phyloP scores from a whole-genome alignment of 1,140 invertebrate species.

The Tigriopus japonicus region DNA sequence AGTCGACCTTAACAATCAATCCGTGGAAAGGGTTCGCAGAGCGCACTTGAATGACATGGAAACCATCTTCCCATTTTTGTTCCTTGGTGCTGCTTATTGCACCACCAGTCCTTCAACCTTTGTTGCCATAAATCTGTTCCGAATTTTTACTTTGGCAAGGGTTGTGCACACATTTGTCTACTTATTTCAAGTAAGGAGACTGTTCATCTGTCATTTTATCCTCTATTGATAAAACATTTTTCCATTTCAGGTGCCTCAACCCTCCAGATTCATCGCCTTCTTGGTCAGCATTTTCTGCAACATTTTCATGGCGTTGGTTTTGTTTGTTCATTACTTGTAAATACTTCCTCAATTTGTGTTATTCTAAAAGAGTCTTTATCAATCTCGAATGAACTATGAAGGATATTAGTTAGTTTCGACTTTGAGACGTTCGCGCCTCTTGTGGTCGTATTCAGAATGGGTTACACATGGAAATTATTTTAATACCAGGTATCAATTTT shows the following conservation, averaged over 20 bases:
- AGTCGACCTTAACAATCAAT: slow-evolving; percentile 30
- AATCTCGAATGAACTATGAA: too few relatives aligned
- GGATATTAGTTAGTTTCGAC: too few relatives aligned
- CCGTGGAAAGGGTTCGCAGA: slow-evolving; percentile 35
- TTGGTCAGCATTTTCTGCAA: slow-evolving; percentile 29
- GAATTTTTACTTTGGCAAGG: slow-evolving; percentile 34
- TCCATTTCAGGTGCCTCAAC: slow-evolving; percentile 34
- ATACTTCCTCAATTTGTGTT: too few relatives aligned
- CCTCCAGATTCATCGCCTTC: slow-evolving; percentile 34
- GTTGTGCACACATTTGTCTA: slow-evolving; percentile 41
- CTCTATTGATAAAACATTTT: too few relatives aligned
- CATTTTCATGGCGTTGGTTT: slow-evolving; percentile 28
- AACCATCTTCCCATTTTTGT: slow-evolving; percentile 41
- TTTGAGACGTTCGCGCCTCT: too few relatives aligned
- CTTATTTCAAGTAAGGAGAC: slow-evolving; percentile 11
- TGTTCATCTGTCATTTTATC: too few relatives aligned
- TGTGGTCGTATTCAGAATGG: too few relatives aligned
- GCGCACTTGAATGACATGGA: slow-evolving; percentile 48
- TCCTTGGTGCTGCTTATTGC: slow-evolving; percentile 37
- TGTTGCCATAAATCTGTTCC: slow-evolving; percentile 36
- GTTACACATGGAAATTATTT: too few relatives aligned
- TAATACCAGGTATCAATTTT: too few relatives aligned
- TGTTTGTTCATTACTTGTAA: too few relatives aligned
- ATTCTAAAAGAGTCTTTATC: too few relatives aligned
- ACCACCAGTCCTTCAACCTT: slow-evolving; percentile 32